phyloP scores from a whole-genome alignment of 2,797 vertebrate genomes.

The Pseudochromis fuscus region DNA sequence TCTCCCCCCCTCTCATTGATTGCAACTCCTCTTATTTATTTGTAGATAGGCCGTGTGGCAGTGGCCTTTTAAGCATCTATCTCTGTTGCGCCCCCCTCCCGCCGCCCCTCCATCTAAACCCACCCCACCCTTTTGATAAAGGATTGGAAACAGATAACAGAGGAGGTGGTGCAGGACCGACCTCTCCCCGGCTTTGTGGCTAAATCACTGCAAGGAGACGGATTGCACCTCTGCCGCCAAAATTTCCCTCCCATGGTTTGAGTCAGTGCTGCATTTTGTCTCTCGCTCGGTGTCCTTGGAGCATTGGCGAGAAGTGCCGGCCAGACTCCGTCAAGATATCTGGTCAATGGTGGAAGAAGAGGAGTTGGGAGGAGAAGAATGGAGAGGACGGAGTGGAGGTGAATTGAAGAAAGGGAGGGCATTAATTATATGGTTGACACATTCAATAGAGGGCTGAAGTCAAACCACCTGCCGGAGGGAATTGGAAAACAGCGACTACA shows the following conservation, averaged over 20 bases:
- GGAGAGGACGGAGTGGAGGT: conserved; percentile 47
- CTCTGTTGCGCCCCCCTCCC: conserved; percentile 11
- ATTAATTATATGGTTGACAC: conserved; percentile 79
- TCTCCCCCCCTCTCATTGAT: conserved; percentile 56
- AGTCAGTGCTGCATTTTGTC: conserved; percentile 65
- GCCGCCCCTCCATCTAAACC: conserved; percentile 27
- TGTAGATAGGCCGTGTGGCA: conserved; percentile 41
- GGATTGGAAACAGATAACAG: conserved; percentile 79
- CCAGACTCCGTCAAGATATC: conserved; percentile 44
- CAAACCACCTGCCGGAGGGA: conserved; percentile 65
- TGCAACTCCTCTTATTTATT: conserved; percentile 56
- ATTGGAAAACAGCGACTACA: conserved; percentile 68
- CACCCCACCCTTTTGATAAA: conserved; percentile 64
- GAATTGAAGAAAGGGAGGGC: conserved; percentile 62
- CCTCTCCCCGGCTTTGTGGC: conserved; percentile 63
- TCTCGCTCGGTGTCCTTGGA: conserved; percentile 65
- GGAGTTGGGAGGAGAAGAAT: conserved; percentile 49
- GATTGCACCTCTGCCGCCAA: conserved; percentile 57
- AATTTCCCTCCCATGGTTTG: conserved; percentile 55
- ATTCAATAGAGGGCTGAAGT: conserved; percentile 72
- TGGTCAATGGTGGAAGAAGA: conserved; percentile 61
- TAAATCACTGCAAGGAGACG: conserved; percentile 74
- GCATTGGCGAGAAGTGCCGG: conserved; percentile 33
- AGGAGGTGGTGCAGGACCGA: conserved; percentile 58
- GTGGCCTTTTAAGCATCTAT: conserved; percentile 66